A percentile compares a stretch with the other conserved stretches of the same genome.
Conservation (phyloP, 2,888 invertebrate species). For the Linyphia triangularis region DNA sequence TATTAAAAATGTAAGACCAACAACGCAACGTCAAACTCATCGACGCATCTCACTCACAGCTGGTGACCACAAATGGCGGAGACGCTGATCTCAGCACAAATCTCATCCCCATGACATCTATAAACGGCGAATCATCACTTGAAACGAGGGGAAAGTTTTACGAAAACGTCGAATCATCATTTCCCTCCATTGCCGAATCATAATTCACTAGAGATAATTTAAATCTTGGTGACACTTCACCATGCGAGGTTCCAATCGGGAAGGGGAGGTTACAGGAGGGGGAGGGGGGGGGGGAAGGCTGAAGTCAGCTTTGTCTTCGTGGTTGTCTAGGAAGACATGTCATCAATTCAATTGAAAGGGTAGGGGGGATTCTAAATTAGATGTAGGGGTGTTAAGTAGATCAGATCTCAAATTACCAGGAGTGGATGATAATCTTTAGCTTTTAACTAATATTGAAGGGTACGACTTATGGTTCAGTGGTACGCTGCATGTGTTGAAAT, state of each 20-base stretch:
- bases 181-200: constrained; percentile 39
- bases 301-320: constrained; percentile 32
- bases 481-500: too few relatives aligned
- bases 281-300: neutral
- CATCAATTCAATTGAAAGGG: constrained; percentile 40
- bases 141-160: constrained; percentile 13
- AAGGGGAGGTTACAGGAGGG: too few relatives aligned
- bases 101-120: neutral
- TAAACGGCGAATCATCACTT: constrained; percentile 11
- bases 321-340: constrained; percentile 17
- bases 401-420: constrained; percentile 7
- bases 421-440: neutral
- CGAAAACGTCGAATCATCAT: constrained; percentile 57
- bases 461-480: too few relatives aligned
- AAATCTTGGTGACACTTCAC: constrained; percentile 28
- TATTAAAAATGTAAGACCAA: too few relatives aligned
- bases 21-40: neutral
- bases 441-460: too few relatives aligned
- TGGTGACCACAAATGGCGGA: constrained; percentile 9
- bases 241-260: constrained; percentile 22
- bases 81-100: neutral
- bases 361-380: constrained; percentile 22
- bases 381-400: constrained; percentile 26
- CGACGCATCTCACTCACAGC: neutral
- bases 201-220: constrained; percentile 63